phyloP scores from a whole-genome alignment of 2,797 vertebrate genomes.

The Sebastes umbrosus region DNA sequence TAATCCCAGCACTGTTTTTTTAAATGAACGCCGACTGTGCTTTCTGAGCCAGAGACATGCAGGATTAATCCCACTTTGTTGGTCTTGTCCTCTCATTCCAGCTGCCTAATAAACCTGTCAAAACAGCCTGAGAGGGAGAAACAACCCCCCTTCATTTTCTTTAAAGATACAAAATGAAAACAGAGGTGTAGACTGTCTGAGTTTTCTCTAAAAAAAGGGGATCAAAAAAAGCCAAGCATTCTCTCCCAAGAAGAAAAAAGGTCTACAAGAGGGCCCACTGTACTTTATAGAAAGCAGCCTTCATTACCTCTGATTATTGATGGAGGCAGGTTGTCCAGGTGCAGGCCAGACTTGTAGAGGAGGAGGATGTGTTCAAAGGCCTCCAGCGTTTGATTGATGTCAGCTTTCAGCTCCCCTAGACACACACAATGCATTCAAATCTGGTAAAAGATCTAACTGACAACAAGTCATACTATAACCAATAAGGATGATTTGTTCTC shows the following conservation, averaged over 20 bases:
- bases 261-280: constrained; percentile 37
- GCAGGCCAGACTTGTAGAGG: constrained; percentile 89
- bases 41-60: constrained; percentile 51
- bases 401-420: constrained; percentile 86
- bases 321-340: constrained; percentile 82
- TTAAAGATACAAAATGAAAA: constrained; percentile 53
- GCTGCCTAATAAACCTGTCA: constrained; percentile 78
- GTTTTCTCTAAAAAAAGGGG: constrained; percentile 6
- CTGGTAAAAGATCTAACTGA: constrained; percentile 18
- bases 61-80: constrained; percentile 71
- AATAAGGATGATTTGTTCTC: background rate
- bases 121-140: constrained; percentile 52
- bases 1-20: constrained; percentile 22
- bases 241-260: background rate
- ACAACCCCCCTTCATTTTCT: constrained; percentile 11
- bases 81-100: constrained; percentile 70
- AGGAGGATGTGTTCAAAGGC: constrained; percentile 89
- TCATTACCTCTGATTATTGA: constrained; percentile 84
- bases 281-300: constrained; percentile 45
- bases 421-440: constrained; percentile 52
- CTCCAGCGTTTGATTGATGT: constrained; percentile 87
- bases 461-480: background rate
- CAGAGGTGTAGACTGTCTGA: constrained; percentile 29
- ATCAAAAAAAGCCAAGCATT: constrained; percentile 19
- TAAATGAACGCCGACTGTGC: constrained; percentile 33